Base-by-base conservation (phyloP, 2,888 invertebrate species). In the Nemurella pictetii region DNA sequence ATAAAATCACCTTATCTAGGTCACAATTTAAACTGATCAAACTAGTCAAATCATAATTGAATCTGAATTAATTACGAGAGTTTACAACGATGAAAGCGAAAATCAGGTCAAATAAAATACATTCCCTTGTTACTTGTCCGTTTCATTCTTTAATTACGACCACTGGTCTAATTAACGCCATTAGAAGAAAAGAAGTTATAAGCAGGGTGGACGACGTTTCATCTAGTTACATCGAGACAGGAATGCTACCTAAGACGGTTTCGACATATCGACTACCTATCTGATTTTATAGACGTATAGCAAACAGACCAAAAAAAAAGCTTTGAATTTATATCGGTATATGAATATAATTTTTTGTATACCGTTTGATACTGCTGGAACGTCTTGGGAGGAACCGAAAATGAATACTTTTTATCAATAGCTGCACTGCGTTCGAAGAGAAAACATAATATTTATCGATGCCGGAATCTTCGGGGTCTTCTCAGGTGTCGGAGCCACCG, bases 31-130 rank as follows among this genome's bases (percentile, higher is more conserved):
- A 78, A 81, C 81, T 81, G 81, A 81, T 72, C 29, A 25, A 28
- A 55, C 29, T 82, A 55, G 82, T 82, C 82, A 82, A 82, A 82
- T 82, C 82, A 72, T 82, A 82, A 82, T 82, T 82, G 82, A 82
- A 55, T 82, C 82, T 82, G 55, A 78, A 78, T 78, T 78, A 78
- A 78, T 75, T 27, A 75, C 28, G 28, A 27, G 28, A 75, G 28
- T 20, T 35, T 55, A 82, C 29, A 4, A 25, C 29, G 55, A 72
- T 55, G 82, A 82, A 82, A 82, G 82, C 27, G 82, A 82, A 82
- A 82, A 82, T 72, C 55, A 81, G 81, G 81, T 30, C 81, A 81
- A 0, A 30, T 29, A 28, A 20, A 29, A 80, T n/a, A 80, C 80
- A 30, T 30, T 29, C 28, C 4, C 55, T 81, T 27, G 55, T 7